phyloP scores from a whole-genome alignment of 2,797 vertebrate genomes.

The Malurus splendens region DNA sequence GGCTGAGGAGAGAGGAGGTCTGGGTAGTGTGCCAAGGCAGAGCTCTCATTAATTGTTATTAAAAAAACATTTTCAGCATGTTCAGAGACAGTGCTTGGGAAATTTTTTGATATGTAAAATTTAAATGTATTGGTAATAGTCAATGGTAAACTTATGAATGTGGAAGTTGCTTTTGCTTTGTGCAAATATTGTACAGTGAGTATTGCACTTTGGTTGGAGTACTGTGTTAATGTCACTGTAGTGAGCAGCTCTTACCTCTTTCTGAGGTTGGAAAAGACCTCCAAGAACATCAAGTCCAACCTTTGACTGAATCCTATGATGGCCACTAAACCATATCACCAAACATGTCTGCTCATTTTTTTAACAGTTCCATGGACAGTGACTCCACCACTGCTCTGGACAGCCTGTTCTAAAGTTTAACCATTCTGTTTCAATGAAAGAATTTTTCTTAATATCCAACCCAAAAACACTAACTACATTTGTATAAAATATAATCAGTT shows the following conservation, averaged over 20 bases:
- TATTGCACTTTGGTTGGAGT: rapidly evolving
- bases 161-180: neutral
- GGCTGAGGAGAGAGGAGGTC: neutral
- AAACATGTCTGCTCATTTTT: rapidly evolving
- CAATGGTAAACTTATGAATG: neutral
- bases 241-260: neutral
- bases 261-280: neutral
- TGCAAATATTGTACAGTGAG: neutral
- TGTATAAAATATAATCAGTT: neutral
- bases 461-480: neutral
- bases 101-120: neutral
- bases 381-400: neutral
- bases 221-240: rapidly evolving
- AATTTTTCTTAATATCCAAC: neutral
- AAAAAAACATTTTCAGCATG: neutral
- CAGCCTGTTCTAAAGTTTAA: neutral
- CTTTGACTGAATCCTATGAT: neutral
- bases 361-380: neutral
- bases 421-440: neutral
- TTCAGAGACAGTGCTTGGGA: neutral
- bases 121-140: neutral
- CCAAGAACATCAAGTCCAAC: neutral
- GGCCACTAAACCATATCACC: neutral
- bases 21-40: neutral
- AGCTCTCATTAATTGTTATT: neutral